A percentile compares a stretch with the other conserved stretches of the same genome.
phyloP scores from a whole-genome alignment of 2,113 vertebrate species.

The Butorides virescens region DNA sequence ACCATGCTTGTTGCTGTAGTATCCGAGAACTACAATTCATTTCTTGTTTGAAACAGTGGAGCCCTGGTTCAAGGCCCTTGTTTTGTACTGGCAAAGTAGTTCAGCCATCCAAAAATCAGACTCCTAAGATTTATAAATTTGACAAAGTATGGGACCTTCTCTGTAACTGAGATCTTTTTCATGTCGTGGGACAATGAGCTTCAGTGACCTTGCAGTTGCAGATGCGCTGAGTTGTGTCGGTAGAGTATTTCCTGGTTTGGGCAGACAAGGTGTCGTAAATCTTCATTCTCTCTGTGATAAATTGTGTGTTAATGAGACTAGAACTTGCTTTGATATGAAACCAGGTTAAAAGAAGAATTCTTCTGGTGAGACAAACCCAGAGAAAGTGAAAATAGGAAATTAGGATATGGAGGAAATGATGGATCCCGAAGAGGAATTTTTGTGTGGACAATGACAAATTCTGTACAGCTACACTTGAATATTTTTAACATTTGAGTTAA shows the following conservation, averaged over 20 bases:
- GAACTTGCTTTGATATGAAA: constrained; percentile 1
- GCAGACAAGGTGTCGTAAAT: not conserved
- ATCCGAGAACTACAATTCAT: not conserved
- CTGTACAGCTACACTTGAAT: not conserved
- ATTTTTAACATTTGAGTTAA: not conserved
- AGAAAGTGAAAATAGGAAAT: not conserved
- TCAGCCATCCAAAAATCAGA: not conserved
- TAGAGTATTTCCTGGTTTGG: not conserved
- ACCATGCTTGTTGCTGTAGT: not conserved
- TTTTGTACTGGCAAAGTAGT: not conserved
- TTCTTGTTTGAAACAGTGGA: not conserved
- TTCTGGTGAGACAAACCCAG: constrained; percentile 2
- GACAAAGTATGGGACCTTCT: not conserved
- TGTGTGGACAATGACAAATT: not conserved
- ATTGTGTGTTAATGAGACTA: not conserved
- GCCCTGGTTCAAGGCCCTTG: not conserved
- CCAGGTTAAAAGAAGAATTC: constrained; percentile 1
- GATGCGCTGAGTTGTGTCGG: not conserved
- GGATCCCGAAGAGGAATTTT: not conserved
- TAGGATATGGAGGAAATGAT: not conserved
- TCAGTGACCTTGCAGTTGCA: not conserved
- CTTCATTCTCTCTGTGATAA: constrained; percentile 13
- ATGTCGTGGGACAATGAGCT: not conserved
- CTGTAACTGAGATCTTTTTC: not conserved
- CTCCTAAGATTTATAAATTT: not conserved